Percentiles rank a stretch among this genome's conserved stretches.
Evolutionary conservation across 2,888 invertebrate species (phyloP).

Genomic region (Laothoe populi): DNA sequence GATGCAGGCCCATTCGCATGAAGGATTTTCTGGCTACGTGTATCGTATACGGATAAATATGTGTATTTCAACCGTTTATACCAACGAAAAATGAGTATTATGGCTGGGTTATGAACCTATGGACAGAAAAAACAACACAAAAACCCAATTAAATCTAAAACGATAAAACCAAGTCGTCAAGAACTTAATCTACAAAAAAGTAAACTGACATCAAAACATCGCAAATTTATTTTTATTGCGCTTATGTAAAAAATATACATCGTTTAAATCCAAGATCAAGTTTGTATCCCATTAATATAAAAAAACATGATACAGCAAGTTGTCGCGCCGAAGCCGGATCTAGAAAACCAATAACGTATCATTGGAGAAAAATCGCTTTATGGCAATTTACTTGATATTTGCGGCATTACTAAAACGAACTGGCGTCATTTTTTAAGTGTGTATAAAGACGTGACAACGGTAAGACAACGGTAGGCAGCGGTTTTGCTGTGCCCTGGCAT

Average conservation of each 20-base stretch:
- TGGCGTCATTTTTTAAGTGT: not conserved
- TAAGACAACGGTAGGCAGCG: no score
- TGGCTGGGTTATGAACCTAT: not conserved
- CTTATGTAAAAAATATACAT: slow-evolving; percentile 11
- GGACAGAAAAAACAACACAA: slow-evolving; percentile 6
- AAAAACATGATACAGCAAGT: slow-evolving; percentile 20
- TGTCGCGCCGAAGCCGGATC: slow-evolving; percentile 28
- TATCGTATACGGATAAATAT: no score
- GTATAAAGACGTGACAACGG: no score
- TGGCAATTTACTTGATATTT: slow-evolving; percentile 12
- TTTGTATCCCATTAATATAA: slow-evolving; percentile 8
- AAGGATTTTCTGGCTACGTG: no score
- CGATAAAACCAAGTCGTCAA: slow-evolving; percentile 1
- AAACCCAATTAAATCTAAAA: slow-evolving; percentile 1
- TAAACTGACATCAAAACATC: slow-evolving; percentile 7
- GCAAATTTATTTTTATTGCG: slow-evolving; percentile 19
- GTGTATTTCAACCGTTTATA: no score
- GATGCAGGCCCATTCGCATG: no score
- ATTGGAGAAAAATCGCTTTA: slow-evolving; percentile 16
- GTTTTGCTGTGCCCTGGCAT: no score
- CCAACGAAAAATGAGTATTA: no score
- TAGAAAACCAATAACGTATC: slow-evolving; percentile 27
- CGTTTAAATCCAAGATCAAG: slow-evolving; percentile 3
- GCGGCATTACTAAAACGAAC: not conserved
- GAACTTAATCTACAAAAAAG: slow-evolving; percentile 1